A percentile compares a stretch with the other conserved stretches of the same genome.
phyloP scores from a whole-genome alignment of 92 coral and sea anemone species.

The Paramuricea clavata region DNA sequence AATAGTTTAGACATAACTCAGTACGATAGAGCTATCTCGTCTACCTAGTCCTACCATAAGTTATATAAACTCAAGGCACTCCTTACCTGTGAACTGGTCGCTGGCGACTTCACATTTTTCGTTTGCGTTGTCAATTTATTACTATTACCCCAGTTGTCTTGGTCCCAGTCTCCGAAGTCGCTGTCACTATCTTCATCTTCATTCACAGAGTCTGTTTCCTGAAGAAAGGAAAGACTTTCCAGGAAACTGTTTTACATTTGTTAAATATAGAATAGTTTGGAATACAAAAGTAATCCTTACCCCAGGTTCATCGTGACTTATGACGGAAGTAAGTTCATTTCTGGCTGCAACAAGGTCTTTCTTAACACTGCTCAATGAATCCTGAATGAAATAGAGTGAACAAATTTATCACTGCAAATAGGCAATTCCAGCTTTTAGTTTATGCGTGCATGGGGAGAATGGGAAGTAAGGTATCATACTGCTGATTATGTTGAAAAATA shows the following conservation, averaged over 20 bases:
- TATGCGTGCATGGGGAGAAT: no score
- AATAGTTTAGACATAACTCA: no score
- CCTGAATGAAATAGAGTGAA: background rate
- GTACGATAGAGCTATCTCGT: no score
- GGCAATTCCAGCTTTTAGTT: no score
- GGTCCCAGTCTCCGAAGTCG: slow-evolving; percentile 98
- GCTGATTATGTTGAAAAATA: no score
- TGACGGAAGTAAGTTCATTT: slow-evolving; percentile 15
- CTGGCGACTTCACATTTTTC: slow-evolving; percentile 38
- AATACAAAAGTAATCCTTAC: no score
- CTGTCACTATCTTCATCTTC: slow-evolving; percentile 90
- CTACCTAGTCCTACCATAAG: no score
- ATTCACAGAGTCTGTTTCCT: slow-evolving; percentile 3
- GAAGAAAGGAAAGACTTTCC: background rate
- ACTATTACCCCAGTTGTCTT: slow-evolving; percentile 86
- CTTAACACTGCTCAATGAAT: slow-evolving; percentile 5
- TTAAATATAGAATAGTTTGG: no score
- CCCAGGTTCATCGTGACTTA: background rate
- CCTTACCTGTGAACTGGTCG: slow-evolving; percentile 1
- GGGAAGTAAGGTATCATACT: no score
- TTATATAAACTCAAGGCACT: no score
- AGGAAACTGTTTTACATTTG: no score
- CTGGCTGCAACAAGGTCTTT: slow-evolving; percentile 34
- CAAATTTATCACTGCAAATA: background rate
- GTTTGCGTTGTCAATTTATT: slow-evolving; percentile 27